Percentiles rank a stretch among this genome's conserved stretches.
Evolutionary conservation across 2,113 vertebrate genomes (phyloP).

Genomic region (Cavia aperea): DNA sequence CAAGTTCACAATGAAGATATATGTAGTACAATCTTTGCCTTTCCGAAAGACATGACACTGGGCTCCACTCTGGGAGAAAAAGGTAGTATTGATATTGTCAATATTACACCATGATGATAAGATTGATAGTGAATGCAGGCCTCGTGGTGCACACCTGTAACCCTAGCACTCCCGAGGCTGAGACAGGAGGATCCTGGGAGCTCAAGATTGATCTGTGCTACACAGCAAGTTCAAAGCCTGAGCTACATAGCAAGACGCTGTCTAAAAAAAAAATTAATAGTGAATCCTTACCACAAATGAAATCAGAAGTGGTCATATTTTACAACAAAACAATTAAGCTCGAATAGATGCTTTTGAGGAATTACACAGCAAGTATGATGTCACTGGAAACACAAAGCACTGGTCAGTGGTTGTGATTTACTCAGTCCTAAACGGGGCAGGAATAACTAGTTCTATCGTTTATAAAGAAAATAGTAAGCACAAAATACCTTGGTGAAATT

Average conservation of each 20-base stretch:
- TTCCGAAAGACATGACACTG: not conserved
- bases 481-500: not conserved
- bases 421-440: not conserved
- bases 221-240: not conserved
- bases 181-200: not conserved
- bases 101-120: not conserved
- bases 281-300: not conserved
- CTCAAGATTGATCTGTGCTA: not conserved
- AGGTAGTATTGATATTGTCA: not conserved
- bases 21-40: not conserved
- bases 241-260: not conserved
- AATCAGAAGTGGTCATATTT: not conserved
- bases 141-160: not conserved
- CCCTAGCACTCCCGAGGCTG: not conserved
- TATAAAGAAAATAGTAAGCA: not conserved
- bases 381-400: not conserved
- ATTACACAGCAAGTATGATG: not conserved
- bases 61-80: not conserved
- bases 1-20: not conserved
- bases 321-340: not conserved
- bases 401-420: not conserved
- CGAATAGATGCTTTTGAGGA: not conserved
- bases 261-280: not conserved
- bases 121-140: not conserved
- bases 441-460: not conserved